Conservation (phyloP, 2,113 vertebrate genomes). For the Triplophysa tibetana region DNA sequence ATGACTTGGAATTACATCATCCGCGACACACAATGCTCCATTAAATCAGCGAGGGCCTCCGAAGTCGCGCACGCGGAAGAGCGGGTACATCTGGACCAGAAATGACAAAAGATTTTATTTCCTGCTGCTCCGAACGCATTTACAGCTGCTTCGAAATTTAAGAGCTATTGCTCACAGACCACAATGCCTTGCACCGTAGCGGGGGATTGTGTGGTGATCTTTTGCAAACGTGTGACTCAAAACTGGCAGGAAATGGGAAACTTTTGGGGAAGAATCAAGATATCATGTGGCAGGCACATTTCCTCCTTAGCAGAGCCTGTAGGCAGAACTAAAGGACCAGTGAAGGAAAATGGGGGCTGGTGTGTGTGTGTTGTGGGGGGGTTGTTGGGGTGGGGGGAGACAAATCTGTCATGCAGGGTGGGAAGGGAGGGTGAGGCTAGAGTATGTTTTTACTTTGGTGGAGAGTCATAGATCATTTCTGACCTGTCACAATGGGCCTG, state of each 20-base stretch:
- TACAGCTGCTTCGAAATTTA: conserved; percentile 32
- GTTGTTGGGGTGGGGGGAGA: conserved; percentile 34
- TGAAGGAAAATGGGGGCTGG: neutral
- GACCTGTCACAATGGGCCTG: conserved; percentile 45
- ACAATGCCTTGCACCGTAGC: neutral
- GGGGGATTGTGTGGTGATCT: conserved; percentile 16
- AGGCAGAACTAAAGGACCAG: conserved; percentile 46
- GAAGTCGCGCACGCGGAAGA: conserved; percentile 25
- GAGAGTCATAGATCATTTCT: conserved; percentile 50
- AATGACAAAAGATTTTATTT: conserved; percentile 22
- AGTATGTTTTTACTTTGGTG: conserved; percentile 49
- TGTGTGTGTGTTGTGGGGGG: neutral
- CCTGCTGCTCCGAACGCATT: conserved; percentile 9
- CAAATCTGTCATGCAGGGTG: conserved; percentile 54
- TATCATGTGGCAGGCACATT: conserved; percentile 53
- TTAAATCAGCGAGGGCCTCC: conserved; percentile 24
- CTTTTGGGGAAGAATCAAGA: conserved; percentile 50
- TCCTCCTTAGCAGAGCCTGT: conserved; percentile 36
- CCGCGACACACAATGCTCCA: conserved; percentile 18
- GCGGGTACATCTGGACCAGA: conserved; percentile 31
- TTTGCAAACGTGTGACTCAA: conserved; percentile 39
- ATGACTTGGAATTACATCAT: conserved; percentile 19
- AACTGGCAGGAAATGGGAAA: conserved; percentile 51
- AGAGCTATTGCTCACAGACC: conserved; percentile 29
- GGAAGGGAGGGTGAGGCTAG: conserved; percentile 46